phyloP scores from a whole-genome alignment of 2,113 vertebrate genomes.

The Pygoscelis adeliae region DNA sequence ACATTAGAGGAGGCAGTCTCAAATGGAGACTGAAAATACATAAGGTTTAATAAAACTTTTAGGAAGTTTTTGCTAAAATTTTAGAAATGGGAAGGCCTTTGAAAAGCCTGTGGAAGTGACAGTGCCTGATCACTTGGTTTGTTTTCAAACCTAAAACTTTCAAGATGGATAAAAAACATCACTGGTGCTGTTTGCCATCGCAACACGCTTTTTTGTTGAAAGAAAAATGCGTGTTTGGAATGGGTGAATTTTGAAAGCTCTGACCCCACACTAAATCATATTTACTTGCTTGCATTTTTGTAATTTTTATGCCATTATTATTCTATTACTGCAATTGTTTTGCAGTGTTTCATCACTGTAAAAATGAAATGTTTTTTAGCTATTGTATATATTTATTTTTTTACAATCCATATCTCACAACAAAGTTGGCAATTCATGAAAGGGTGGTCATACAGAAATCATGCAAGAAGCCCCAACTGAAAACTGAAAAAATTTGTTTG shows the following conservation, averaged over 20 bases:
- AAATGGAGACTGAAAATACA: neutral
- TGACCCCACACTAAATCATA: neutral
- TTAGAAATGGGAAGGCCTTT: neutral
- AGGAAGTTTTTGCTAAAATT: neutral
- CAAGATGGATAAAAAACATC: neutral
- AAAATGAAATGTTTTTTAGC: neutral
- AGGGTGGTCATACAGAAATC: neutral
- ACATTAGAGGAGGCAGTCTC: neutral
- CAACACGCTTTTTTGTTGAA: neutral
- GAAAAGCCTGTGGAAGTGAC: neutral
- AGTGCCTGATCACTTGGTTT: neutral
- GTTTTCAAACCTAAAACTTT: neutral
- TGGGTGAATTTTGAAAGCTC: neutral
- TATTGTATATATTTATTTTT: neutral
- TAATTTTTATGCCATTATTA: neutral
- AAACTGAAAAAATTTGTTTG: neutral
- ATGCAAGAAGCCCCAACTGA: neutral
- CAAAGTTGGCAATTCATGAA: neutral
- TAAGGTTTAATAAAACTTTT: neutral
- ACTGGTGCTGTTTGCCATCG: neutral
- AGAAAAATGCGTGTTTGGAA: neutral
- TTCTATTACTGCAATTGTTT: neutral
- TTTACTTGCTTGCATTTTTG: neutral
- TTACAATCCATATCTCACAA: neutral
- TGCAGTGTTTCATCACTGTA: neutral